Conservation (phyloP, 2,797 vertebrate species). For the Sebastes umbrosus region DNA sequence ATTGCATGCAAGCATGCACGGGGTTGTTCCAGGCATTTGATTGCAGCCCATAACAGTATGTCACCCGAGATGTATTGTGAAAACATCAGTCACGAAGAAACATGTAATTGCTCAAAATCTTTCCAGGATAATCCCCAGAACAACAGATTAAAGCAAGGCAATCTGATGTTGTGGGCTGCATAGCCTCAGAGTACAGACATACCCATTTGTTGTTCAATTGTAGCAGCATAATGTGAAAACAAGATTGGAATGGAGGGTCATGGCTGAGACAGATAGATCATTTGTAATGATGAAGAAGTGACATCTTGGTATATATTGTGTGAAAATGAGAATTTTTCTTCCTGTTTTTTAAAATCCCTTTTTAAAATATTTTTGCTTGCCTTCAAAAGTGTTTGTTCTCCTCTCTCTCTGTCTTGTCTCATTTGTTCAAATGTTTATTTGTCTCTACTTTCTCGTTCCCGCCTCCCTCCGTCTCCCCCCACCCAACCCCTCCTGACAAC, state of each 20-base stretch:
- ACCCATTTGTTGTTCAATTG: slow-evolving; percentile 48
- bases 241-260: slow-evolving; percentile 42
- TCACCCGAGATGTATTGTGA: slow-evolving; percentile 15
- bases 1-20: background rate
- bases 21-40: slow-evolving; percentile 25
- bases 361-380: background rate
- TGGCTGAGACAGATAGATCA: slow-evolving; percentile 22
- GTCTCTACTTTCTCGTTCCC: slow-evolving; percentile 4
- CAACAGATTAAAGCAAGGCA: slow-evolving; percentile 71
- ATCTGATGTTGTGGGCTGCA: slow-evolving; percentile 55
- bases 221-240: slow-evolving; percentile 45
- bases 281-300: slow-evolving; percentile 36
- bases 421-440: slow-evolving; percentile 43
- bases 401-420: background rate
- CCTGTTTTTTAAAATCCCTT: background rate
- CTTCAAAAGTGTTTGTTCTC: background rate
- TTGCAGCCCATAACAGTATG: slow-evolving; percentile 3
- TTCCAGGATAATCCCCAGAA: slow-evolving; percentile 69
- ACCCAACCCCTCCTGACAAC: slow-evolving; percentile 36
- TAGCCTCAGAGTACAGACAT: slow-evolving; percentile 47
- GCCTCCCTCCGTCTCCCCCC: background rate
- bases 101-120: slow-evolving; percentile 63
- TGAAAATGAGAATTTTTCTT: slow-evolving; percentile 8
- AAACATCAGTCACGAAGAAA: slow-evolving; percentile 60
- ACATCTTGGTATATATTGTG: slow-evolving; percentile 24